Evolutionary conservation across 1,140 invertebrate genomes (phyloP), one percentile per base, ranked within the genome.

Genomic region (Anastatus disparis): DNA sequence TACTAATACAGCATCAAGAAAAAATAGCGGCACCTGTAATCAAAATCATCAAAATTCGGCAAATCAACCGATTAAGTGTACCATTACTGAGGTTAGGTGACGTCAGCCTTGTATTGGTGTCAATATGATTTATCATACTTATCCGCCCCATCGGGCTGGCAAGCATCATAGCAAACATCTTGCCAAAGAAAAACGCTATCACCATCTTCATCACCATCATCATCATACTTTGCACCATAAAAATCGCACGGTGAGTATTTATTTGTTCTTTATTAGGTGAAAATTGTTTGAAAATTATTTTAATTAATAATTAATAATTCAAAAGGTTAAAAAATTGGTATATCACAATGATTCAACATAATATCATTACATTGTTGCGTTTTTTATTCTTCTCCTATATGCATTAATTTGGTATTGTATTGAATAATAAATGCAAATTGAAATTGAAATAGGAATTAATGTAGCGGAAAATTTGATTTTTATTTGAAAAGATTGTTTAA

Each of bases 61-160:
- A 15, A 65, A 50, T 20, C 56, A 53, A 38, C 61, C 46, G 35
- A 35, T 66, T 38, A 70, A 84, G 72, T 82, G 82, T 70, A 75
- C 74, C 26, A 82, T 84, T n/a, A 72, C 69, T 8, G 85, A 85
- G 70, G 81, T 84, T 50, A 85, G 82, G 84, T 86, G 85, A 85
- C 84, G 83, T 82, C 84, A 85, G 63, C 80, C 84, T 50, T 82
- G 81, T 72, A 81, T 83, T 58, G 81, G 83, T 46, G 79, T 84
- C 56, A 83, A 73, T 64, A 81, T 84, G 71, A 80, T 85, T 46
- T 85, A 86, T 64, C 79, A 86, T 35, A 85, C 84, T 31, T 86
- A 85, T 62, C 84, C 85, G 20, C 84, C 84, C 2, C 82, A 85
- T 61, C 68, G 84, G 24, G 82, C 81, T 46, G 78, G 78, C 69